These are phyloP conservation scores for Xestia rhomboidea DNA, from an alignment of 2,888 invertebrate genomes.

Conservation along the genomic window DNA sequence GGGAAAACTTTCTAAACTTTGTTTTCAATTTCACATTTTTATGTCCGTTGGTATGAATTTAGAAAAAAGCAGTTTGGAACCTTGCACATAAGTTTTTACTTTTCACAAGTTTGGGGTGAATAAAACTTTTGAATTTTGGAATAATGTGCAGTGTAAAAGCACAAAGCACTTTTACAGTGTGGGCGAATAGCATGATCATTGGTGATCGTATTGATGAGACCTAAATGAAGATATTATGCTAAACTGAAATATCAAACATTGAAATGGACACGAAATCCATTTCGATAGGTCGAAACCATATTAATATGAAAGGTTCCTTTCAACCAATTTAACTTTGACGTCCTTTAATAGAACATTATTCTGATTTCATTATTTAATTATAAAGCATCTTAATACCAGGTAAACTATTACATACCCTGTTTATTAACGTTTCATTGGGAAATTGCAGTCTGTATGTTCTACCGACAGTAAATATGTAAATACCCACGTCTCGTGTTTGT, in stretches of 20 bases:
- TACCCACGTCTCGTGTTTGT: slow-evolving; percentile 40
- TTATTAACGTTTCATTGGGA: neutral
- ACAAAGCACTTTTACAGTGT: neutral
- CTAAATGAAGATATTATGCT: no score
- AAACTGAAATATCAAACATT: neutral
- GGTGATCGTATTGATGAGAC: neutral
- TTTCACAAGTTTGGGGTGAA: neutral
- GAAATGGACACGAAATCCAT: neutral
- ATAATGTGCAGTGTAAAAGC: neutral
- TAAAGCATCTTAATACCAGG: no score
- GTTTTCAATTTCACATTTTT: slow-evolving; percentile 15
- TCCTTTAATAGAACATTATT: neutral
- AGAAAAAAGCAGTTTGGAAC: slow-evolving; percentile 8
- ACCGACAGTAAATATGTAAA: slow-evolving; percentile 23
- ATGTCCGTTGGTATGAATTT: neutral
- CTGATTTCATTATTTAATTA: neutral
- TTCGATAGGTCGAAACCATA: slow-evolving; percentile 1
- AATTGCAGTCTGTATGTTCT: slow-evolving; percentile 11
- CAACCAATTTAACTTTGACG: neutral
- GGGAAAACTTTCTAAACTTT: slow-evolving; percentile 13
- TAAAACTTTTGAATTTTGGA: neutral
- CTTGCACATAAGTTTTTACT: slow-evolving; percentile 3
- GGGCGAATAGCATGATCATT: neutral
- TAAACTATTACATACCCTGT: no score
- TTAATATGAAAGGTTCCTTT: neutral